Evolutionary conservation across 1,140 invertebrate genomes (phyloP), one percentile per base, ranked within the genome.

Genomic region (Drosophila kurseongensis): DNA sequence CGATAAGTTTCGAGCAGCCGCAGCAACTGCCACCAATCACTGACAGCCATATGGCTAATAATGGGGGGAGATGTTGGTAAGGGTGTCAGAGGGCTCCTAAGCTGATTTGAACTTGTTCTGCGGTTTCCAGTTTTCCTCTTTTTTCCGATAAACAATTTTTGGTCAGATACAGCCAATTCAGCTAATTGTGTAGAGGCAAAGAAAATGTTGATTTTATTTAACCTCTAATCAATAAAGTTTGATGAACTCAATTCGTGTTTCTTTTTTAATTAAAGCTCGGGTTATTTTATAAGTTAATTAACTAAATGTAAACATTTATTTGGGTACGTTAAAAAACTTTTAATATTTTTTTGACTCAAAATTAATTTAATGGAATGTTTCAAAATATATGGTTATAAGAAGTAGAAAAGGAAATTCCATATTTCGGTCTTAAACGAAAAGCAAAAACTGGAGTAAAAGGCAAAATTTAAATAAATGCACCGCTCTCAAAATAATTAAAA

Each of bases 41-140:
- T 71, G 68, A 14, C 52, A 71, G 68, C 68, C 52, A 72, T 58
- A 71, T 71, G 68, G 65, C 65, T 58, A 71, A 71, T 58, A 71
- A 58, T 36, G 14, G 18, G 16, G 32, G 4, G 2, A 13, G 44
- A 10, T 12, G 27, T 23, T 23, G 35, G 42, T 35, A 12, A 5
- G 5, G 9, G 62, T n/a, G n/a, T n/a, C n/a, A n/a, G n/a, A 38
- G 32, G 1, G 12, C 5, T 12, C 32, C 57, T 36, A 36, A 23
- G 29, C 57, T 48, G 32, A 18, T 18, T 61, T 23, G 4, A 67
- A 67, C 40, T 69, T 35, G 16, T 36, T 65, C 13, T 44, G 38
- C 29, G 18, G 14, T 13, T 54, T 47, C 14, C 48, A 5, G 5
- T 9, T 40, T 52, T 23, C 6, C 45, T 44, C 18, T 27, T 40